Evolutionary conservation across 2,113 vertebrate genomes (phyloP), one percentile per base, ranked within the genome.

Genomic region (Puffinus mauretanicus): DNA sequence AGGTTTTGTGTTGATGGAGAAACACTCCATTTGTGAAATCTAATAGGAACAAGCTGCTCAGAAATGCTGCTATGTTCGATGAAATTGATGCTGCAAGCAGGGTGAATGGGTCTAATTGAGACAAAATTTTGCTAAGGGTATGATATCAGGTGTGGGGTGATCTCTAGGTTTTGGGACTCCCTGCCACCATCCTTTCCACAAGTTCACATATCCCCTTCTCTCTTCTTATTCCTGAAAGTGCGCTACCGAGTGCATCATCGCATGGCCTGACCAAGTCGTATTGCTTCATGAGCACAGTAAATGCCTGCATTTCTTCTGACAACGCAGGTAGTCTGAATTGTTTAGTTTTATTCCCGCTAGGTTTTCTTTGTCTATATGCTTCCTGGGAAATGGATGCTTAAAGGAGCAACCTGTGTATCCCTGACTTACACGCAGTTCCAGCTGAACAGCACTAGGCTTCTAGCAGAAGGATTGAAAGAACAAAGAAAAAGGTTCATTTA

Each of bases 401-500:
- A 65, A 94, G 58, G 69, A 94, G 30, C 38, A 64, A 47, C 86
- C 58, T 60, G 67, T 85, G 70, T 96, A 79, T 96, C 90, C 92
- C 80, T 76, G 47, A 25, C 80, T 92, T 73, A 47, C 46, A 64
- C 0, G 0, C 66, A 64, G 71, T 70, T 97, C 83, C 86, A 93
- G 70, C 77, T 83, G 86, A 92, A 58, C 34, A 70, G 77, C 81
- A 82, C 52, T 13, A 19, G 76, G 81, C 93, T 90, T 64, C 82
- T 88, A 91, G 82, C 51, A 88, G 86, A 64, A 87, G 90, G 69
- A 77, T 34, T 93, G 90, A 70, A 79, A 92, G 88, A 90, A 88
- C 69, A 94, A 95, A 91, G 91, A 38, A 61, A 90, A 93, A 86
- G 82, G 79, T 73, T 90, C 75, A 82, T 96, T 97, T 95, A 80